Percentiles rank a stretch among this genome's conserved stretches.
Evolutionary conservation across 30 jellyfish, hydroid and myxozoan species (phyloP).

Genomic region (Cassiopea andromeda): DNA sequence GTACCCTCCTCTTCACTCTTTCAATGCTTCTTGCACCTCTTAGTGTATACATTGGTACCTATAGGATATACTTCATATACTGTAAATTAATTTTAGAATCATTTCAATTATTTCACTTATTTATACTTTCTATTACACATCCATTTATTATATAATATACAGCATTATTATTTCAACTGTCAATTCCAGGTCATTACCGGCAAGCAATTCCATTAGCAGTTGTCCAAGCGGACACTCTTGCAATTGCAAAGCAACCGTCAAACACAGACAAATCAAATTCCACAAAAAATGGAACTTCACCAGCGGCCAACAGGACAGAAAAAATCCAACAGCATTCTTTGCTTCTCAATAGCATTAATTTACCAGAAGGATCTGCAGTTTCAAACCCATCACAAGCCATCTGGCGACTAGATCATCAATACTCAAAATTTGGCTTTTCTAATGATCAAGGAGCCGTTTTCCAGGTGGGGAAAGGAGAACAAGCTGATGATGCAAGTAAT

Average conservation of each 20-base stretch:
- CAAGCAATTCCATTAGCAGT: conserved; percentile 98
- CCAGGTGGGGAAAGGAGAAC: background rate
- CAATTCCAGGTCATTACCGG: conserved; percentile 46
- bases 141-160: background rate
- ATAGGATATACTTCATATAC: no score
- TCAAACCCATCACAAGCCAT: conserved; percentile 38
- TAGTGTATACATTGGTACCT: no score
- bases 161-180: background rate
- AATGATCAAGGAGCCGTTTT: conserved; percentile 4
- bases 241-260: conserved; percentile 79
- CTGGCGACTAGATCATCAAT: conserved; percentile 35
- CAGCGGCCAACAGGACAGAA: background rate
- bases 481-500: background rate
- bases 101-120: no score
- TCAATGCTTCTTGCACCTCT: no score
- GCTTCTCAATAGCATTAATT: conserved; percentile 6
- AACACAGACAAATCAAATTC: conserved; percentile 59
- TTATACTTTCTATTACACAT: background rate
- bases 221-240: conserved; percentile 91
- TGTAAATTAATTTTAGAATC: no score
- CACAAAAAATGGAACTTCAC: conserved; percentile 24
- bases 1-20: no score
- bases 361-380: conserved; percentile 1
- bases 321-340: conserved; percentile 3
- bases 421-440: background rate